phyloP scores from a whole-genome alignment of 1,140 invertebrate species.

The Euglossa dilemma region DNA sequence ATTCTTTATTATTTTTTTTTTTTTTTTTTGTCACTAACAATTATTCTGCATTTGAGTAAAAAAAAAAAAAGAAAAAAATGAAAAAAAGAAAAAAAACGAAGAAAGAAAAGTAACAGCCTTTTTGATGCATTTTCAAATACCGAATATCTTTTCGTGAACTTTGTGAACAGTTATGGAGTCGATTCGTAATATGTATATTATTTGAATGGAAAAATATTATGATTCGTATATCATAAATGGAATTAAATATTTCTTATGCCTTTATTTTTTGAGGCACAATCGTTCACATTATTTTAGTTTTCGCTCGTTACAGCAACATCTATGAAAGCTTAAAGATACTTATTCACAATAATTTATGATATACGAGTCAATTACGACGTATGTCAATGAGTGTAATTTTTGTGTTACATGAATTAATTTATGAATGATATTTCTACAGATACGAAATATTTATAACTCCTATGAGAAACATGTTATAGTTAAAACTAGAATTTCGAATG shows the following conservation, averaged over 20 bases:
- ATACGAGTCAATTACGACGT: constrained; percentile 21
- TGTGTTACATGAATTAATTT: constrained; percentile 55
- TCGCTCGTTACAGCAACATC: not conserved
- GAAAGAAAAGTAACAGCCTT: constrained; percentile 29
- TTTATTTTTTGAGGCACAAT: not conserved
- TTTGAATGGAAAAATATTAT: constrained; percentile 14
- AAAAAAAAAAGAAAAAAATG: not conserved
- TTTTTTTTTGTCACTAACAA: constrained; percentile 36
- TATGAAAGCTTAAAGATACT: not conserved
- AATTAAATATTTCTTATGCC: not conserved
- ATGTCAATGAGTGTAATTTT: constrained; percentile 44
- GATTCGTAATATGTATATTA: constrained; percentile 49
- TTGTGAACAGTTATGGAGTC: constrained; percentile 46
- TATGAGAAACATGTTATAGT: constrained; percentile 47
- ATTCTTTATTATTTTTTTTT: no score
- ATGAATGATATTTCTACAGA: constrained; percentile 53
- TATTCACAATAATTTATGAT: constrained; percentile 21
- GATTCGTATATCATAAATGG: constrained; percentile 29
- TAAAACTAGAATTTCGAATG: constrained; percentile 42
- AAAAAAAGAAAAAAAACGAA: not conserved
- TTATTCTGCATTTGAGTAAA: constrained; percentile 36
- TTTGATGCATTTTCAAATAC: constrained; percentile 47
- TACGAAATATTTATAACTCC: constrained; percentile 51
- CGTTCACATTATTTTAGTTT: constrained; percentile 2
- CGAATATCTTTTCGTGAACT: constrained; percentile 38